These are phyloP conservation scores for Choreutis nemorana DNA, from an alignment of 2,888 invertebrate genomes.

Conservation along the genomic window DNA sequence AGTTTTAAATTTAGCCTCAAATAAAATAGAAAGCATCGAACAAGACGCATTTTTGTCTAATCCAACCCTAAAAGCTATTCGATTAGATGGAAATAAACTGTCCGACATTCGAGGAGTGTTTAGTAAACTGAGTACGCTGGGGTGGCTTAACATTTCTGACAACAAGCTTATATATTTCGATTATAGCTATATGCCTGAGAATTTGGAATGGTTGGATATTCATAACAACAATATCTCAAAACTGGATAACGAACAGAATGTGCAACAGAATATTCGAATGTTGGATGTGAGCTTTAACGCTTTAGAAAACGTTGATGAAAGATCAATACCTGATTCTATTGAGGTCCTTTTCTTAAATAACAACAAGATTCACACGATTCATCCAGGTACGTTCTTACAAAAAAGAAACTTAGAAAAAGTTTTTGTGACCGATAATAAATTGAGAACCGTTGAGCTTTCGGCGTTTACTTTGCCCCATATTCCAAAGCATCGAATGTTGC, in stretches of 20 bases:
- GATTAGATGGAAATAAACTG: conserved; percentile 79
- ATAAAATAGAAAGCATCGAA: conserved; percentile 77
- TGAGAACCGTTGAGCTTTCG: conserved; percentile 75
- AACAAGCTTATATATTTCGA: conserved; percentile 82
- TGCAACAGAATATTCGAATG: conserved; percentile 74
- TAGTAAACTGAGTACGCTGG: conserved; percentile 74
- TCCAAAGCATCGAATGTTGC: conserved; percentile 71
- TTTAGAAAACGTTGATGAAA: conserved; percentile 72
- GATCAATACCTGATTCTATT: conserved; percentile 77
- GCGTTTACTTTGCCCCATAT: conserved; percentile 75
- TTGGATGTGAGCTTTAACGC: conserved; percentile 80
- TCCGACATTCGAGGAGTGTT: conserved; percentile 81
- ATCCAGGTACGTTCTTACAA: conserved; percentile 75
- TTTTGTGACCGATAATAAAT: conserved; percentile 77
- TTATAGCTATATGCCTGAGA: conserved; percentile 77
- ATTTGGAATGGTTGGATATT: conserved; percentile 82
- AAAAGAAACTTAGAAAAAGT: conserved; percentile 78
- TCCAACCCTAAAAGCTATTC: conserved; percentile 75
- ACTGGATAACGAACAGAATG: conserved; percentile 76
- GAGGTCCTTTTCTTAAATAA: conserved; percentile 79
- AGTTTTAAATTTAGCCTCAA: conserved; percentile 82
- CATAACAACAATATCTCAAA: conserved; percentile 80
- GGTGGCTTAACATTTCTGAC: conserved; percentile 83
- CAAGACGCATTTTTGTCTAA: conserved; percentile 79
- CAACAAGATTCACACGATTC: conserved; percentile 75